Evolutionary conservation across 2,113 vertebrate species (phyloP).

Genomic region (Naja naja): DNA sequence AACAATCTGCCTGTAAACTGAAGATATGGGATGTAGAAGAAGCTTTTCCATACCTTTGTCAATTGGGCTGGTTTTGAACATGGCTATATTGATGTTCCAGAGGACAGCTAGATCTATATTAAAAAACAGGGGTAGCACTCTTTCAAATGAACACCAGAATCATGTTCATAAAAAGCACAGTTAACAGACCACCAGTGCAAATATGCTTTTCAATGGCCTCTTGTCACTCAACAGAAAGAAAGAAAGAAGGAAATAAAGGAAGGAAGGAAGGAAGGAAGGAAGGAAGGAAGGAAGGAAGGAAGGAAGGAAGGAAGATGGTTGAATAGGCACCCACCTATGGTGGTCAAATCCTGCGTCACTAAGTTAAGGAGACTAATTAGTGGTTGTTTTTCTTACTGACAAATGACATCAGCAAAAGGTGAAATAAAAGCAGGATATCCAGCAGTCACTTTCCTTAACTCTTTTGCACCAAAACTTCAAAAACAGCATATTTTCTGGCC

Average conservation of each 20-base stretch:
- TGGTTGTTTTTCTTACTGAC: not conserved
- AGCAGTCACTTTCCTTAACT: not conserved
- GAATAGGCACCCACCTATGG: not conserved
- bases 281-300: too few relatives aligned
- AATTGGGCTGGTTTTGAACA: not conserved
- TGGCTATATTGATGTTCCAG: not conserved
- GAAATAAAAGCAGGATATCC: not conserved
- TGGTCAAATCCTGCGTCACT: not conserved
- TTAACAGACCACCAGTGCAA: not conserved
- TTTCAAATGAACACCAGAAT: not conserved
- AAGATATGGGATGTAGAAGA: not conserved
- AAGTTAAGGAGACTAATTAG: not conserved
- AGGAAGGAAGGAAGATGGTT: not conserved
- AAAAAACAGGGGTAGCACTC: not conserved
- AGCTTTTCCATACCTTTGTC: not conserved
- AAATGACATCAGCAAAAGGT: not conserved
- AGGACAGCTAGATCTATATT: not conserved
- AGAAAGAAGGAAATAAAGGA: too few relatives aligned
- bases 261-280: too few relatives aligned
- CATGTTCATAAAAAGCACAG: not conserved
- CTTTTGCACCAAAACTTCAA: not conserved
- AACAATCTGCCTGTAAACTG: not conserved
- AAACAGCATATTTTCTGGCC: not conserved
- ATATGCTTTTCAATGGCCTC: not conserved
- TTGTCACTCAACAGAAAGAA: not conserved